These are phyloP conservation scores for Casuarius casuarius DNA, from an alignment of 2,113 vertebrate species.

Conservation along the genomic window DNA sequence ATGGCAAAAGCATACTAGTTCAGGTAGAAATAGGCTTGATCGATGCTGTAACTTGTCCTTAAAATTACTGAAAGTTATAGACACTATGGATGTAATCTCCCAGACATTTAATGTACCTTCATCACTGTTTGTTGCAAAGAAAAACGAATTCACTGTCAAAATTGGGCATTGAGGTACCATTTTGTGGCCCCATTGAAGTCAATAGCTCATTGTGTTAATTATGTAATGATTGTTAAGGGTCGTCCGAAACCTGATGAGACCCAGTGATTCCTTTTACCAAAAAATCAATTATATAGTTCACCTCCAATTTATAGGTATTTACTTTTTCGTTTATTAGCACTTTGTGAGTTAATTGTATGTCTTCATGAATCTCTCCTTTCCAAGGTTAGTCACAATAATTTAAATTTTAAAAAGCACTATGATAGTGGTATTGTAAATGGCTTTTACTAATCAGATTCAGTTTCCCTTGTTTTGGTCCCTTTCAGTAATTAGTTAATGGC, in stretches of 20 bases:
- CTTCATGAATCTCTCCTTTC: conserved; percentile 11
- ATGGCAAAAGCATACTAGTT: not conserved
- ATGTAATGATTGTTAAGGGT: conserved; percentile 45
- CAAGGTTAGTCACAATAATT: not conserved
- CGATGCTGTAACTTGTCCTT: not conserved
- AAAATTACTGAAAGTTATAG: not conserved
- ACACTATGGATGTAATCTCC: not conserved
- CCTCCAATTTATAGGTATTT: conserved; percentile 59
- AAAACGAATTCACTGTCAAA: conserved; percentile 6
- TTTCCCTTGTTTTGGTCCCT: conserved; percentile 29
- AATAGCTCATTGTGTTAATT: conserved; percentile 65
- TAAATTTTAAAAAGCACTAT: not conserved
- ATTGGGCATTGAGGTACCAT: not conserved
- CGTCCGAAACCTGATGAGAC: conserved; percentile 47
- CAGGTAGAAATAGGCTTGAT: not conserved
- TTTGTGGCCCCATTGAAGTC: conserved; percentile 67
- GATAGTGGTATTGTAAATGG: not conserved
- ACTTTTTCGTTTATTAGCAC: conserved; percentile 67
- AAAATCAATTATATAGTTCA: conserved; percentile 48
- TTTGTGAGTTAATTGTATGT: conserved; percentile 58
- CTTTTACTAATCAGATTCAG: conserved; percentile 21
- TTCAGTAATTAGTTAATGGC: not conserved
- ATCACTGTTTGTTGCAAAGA: not conserved
- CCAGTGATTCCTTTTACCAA: conserved; percentile 32
- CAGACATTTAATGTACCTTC: not conserved